phyloP scores from a whole-genome alignment of 2,797 vertebrate genomes.

The Sebastes nivosus region DNA sequence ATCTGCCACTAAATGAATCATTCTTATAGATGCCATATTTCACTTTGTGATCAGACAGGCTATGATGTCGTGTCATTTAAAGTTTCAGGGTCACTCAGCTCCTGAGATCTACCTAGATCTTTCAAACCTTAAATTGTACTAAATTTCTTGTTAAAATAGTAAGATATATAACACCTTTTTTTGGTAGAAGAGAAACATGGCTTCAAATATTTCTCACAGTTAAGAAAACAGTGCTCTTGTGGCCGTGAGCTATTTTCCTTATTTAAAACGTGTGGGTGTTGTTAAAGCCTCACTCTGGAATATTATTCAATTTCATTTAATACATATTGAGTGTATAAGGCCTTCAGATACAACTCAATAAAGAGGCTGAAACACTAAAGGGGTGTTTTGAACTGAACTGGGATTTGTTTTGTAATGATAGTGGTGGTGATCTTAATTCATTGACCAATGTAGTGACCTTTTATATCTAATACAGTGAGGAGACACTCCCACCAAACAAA shows the following conservation, averaged over 20 bases:
- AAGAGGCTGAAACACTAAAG: not conserved
- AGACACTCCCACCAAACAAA: not conserved
- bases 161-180: not conserved
- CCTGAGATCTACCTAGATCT: not conserved
- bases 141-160: not conserved
- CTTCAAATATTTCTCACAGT: not conserved
- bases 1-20: not conserved
- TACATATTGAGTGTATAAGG: not conserved
- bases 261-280: conserved; percentile 63
- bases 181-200: not conserved
- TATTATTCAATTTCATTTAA: conserved; percentile 23
- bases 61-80: not conserved
- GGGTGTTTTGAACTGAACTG: not conserved
- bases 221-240: conserved; percentile 14
- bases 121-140: not conserved
- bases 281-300: conserved; percentile 28
- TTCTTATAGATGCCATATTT: not conserved
- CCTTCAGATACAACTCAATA: not conserved
- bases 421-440: not conserved
- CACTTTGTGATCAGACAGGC: not conserved
- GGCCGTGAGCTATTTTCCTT: conserved; percentile 45
- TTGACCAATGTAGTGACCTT: not conserved
- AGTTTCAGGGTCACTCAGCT: not conserved
- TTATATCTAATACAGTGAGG: not conserved
- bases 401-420: not conserved